These are phyloP conservation scores for Orestias chungarensis DNA, from an alignment of 2,797 vertebrate species.

Conservation along the genomic window DNA sequence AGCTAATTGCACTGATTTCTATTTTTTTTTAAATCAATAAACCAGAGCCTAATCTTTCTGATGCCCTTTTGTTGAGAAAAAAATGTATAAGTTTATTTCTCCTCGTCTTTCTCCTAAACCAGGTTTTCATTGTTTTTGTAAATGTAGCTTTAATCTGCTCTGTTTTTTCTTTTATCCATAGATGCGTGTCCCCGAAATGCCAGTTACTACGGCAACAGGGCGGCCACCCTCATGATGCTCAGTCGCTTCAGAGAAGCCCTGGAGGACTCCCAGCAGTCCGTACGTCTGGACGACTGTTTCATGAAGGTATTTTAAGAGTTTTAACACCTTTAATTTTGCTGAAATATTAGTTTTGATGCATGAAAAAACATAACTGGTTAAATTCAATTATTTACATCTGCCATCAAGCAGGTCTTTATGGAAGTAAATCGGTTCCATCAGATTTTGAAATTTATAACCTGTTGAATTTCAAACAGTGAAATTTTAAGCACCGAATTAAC, in stretches of 20 bases:
- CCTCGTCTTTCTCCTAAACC: not conserved
- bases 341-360: not conserved
- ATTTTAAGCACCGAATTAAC: no score
- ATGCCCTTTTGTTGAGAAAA: constrained; percentile 7
- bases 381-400: not conserved
- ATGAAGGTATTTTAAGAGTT: constrained; percentile 82
- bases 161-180: constrained; percentile 42
- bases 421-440: no score
- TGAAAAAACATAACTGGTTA: not conserved
- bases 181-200: constrained; percentile 89
- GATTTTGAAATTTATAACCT: no score
- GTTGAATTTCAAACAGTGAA: no score
- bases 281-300: constrained; percentile 91
- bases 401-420: no score
- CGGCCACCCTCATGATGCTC: constrained; percentile 96
- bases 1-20: constrained; percentile 33
- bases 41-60: not conserved
- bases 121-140: not conserved
- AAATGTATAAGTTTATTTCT: not conserved
- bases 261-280: constrained; percentile 93
- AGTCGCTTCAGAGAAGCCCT: constrained; percentile 89
- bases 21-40: not conserved
- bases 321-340: not conserved
- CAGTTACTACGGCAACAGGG: constrained; percentile 95
- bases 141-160: not conserved